Evolutionary conservation across 2,113 vertebrate species (phyloP).

Genomic region (Chaenocephalus aceratus): DNA sequence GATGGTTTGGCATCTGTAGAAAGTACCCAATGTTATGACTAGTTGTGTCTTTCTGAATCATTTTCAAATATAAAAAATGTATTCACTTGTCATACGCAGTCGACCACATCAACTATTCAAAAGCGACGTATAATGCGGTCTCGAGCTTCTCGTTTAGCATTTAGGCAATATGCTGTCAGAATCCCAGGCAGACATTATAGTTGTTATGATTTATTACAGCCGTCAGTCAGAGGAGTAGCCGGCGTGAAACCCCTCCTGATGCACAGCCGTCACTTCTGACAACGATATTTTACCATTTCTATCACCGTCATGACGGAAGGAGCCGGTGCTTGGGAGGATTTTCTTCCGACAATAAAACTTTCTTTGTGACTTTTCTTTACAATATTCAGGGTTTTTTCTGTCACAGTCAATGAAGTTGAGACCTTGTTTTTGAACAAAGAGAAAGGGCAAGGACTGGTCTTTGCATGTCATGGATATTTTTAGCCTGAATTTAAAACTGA

Average conservation of each 20-base stretch:
- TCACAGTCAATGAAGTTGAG: not conserved
- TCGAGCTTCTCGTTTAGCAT: constrained; percentile 19
- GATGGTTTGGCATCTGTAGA: not conserved
- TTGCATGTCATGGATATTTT: not conserved
- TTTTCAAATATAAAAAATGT: constrained; percentile 14
- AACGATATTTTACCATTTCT: not conserved
- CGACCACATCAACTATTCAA: constrained; percentile 15
- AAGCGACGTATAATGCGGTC: not conserved
- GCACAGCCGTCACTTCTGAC: constrained; percentile 24
- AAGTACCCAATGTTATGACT: not conserved
- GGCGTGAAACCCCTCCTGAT: constrained; percentile 54
- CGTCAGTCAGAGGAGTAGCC: constrained; percentile 51
- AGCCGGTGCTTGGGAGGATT: not conserved
- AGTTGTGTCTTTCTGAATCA: not conserved
- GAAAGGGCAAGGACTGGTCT: not conserved
- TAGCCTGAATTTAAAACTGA: constrained; percentile 6
- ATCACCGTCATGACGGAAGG: constrained; percentile 8
- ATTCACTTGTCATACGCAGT: not conserved
- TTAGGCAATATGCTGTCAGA: constrained; percentile 45
- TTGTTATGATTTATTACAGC: constrained; percentile 54
- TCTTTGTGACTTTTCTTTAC: not conserved
- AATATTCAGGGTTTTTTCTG: not conserved
- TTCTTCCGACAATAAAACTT: not conserved
- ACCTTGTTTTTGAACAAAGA: not conserved
- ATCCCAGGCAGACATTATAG: constrained; percentile 44